Percentiles rank a stretch among this genome's conserved stretches.
Conservation (phyloP, 2,888 invertebrate species). For the Formica aserva region DNA sequence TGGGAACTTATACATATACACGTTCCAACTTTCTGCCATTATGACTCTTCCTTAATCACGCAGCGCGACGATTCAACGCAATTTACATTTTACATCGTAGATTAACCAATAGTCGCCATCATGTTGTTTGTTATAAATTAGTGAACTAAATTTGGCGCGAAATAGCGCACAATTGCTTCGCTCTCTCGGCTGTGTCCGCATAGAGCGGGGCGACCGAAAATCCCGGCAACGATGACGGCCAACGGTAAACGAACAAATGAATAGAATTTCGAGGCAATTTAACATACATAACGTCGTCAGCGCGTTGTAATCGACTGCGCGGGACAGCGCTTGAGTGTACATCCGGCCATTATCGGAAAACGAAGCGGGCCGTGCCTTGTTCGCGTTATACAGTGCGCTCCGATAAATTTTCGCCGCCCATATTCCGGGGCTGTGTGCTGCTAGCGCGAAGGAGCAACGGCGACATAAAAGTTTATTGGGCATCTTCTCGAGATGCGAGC, state of each 20-base stretch:
- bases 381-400: constrained; percentile 3
- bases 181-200: neutral
- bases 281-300: constrained; percentile 46
- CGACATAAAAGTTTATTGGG: constrained; percentile 49
- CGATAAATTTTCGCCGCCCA: constrained; percentile 32
- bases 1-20: neutral
- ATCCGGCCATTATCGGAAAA: constrained; percentile 51
- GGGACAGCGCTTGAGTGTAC: constrained; percentile 42
- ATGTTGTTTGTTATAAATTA: neutral
- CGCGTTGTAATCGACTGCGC: constrained; percentile 41
- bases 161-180: neutral
- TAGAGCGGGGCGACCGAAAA: constrained; percentile 4
- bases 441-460: constrained; percentile 25
- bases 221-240: constrained; percentile 13
- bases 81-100: neutral
- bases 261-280: constrained; percentile 52
- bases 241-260: constrained; percentile 49
- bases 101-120: constrained; percentile 13
- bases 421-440: constrained; percentile 12
- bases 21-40: constrained; percentile 5
- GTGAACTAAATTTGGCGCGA: neutral
- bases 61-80: neutral
- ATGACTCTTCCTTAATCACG: neutral
- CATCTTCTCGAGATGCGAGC: constrained; percentile 1
- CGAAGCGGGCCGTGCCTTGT: constrained; percentile 30